Conservation (phyloP, 2,888 invertebrate genomes). For the Rotaria magnacalcarata region DNA sequence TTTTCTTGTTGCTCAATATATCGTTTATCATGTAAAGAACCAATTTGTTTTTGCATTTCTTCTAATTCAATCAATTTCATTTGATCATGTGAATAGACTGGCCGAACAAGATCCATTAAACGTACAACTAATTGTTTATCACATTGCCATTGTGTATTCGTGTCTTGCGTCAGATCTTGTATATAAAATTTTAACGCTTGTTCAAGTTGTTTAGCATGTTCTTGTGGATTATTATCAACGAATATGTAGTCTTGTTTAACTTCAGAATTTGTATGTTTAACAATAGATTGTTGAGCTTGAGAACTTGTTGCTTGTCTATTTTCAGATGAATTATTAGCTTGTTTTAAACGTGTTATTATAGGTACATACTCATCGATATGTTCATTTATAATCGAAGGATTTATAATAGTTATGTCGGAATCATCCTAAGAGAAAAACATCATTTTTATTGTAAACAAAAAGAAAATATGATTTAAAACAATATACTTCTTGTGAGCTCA, state of each 20-base stretch:
- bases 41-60: not conserved
- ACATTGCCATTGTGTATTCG: not conserved
- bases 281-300: not conserved
- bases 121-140: not conserved
- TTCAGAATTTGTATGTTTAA: not conserved
- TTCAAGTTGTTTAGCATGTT: too few species aligned
- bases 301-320: not conserved
- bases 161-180: not conserved
- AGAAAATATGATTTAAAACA: not conserved
- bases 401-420: not conserved
- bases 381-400: not conserved
- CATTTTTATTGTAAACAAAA: not conserved
- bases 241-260: not conserved
- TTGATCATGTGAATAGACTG: not conserved
- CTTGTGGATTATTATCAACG: not conserved
- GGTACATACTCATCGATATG: not conserved
- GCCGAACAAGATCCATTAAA: not conserved
- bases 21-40: not conserved
- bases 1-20: not conserved
- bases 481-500: too few species aligned
- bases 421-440: not conserved
- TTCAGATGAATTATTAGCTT: conserved; percentile 18
- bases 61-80: not conserved
- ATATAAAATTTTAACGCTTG: not conserved
- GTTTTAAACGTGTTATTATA: conserved; percentile 13